These are phyloP conservation scores for Parambassis ranga DNA, from an alignment of 2,797 vertebrate genomes.

Conservation along the genomic window DNA sequence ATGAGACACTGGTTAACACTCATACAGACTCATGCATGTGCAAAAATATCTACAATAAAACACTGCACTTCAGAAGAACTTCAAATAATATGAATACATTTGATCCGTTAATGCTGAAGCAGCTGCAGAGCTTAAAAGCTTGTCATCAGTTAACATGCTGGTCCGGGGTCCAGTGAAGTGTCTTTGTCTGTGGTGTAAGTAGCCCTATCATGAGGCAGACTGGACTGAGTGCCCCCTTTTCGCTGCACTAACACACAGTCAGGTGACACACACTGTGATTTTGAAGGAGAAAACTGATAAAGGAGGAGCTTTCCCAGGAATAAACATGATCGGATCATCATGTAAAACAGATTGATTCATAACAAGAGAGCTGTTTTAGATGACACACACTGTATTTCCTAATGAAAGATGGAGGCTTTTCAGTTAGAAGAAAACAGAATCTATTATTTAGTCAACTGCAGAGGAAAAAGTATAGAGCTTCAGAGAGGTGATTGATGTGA, in stretches of 20 bases:
- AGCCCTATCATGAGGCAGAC: conserved; percentile 20
- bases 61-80: neutral
- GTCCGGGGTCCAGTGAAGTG: conserved; percentile 33
- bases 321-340: conserved; percentile 6
- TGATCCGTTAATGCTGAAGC: too few relatives aligned
- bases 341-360: conserved; percentile 13
- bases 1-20: neutral
- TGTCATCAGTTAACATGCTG: conserved; percentile 1
- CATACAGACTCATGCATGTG: too few relatives aligned
- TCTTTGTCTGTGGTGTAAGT: conserved; percentile 41
- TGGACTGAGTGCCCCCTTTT: conserved; percentile 19
- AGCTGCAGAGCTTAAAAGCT: conserved; percentile 37
- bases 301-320: conserved; percentile 4
- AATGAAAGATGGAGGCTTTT: conserved; percentile 29
- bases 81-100: conserved; percentile 1
- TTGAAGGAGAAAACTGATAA: conserved; percentile 29
- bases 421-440: conserved; percentile 42
- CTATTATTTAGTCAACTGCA: conserved; percentile 43
- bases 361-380: neutral
- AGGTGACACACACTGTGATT: conserved; percentile 19
- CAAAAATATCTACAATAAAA: neutral
- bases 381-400: conserved; percentile 33
- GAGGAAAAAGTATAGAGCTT: conserved; percentile 29
- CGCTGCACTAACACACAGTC: neutral
- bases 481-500: conserved; percentile 60